These are phyloP conservation scores for Vicugna pacos DNA, from an alignment of 2,113 vertebrate species.

Conservation along the genomic window DNA sequence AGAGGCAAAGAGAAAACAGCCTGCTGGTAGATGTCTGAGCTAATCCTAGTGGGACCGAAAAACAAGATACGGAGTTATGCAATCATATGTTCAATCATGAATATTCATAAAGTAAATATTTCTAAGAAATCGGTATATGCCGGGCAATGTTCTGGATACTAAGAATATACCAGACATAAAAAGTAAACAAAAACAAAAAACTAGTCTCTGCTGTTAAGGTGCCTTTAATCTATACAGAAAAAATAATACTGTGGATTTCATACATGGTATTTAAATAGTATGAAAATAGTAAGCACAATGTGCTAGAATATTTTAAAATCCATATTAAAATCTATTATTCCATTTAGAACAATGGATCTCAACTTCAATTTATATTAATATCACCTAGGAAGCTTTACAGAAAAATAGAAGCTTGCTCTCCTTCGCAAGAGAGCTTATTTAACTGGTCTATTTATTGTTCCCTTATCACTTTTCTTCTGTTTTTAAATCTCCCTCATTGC, in stretches of 20 bases:
- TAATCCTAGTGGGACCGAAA: not conserved
- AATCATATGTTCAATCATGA: not conserved
- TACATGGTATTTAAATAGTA: not conserved
- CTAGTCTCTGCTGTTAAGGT: not conserved
- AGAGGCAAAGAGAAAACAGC: not conserved
- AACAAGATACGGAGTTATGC: not conserved
- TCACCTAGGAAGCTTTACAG: not conserved
- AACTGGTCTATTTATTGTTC: not conserved
- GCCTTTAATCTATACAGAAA: not conserved
- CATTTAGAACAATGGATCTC: not conserved
- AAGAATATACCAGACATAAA: not conserved
- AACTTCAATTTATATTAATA: not conserved
- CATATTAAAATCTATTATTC: not conserved
- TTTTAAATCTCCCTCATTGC: not conserved
- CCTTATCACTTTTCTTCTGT: not conserved
- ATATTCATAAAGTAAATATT: conserved; percentile 1
- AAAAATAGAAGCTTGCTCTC: not conserved
- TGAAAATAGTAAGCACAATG: not conserved
- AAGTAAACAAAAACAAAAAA: not conserved
- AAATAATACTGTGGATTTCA: not conserved
- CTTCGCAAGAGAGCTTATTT: not conserved
- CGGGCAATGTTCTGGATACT: not conserved
- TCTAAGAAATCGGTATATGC: not conserved
- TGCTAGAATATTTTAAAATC: not conserved
- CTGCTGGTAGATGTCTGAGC: not conserved